Conservation (phyloP, 2,888 invertebrate species). For the Amorpha juglandis region DNA sequence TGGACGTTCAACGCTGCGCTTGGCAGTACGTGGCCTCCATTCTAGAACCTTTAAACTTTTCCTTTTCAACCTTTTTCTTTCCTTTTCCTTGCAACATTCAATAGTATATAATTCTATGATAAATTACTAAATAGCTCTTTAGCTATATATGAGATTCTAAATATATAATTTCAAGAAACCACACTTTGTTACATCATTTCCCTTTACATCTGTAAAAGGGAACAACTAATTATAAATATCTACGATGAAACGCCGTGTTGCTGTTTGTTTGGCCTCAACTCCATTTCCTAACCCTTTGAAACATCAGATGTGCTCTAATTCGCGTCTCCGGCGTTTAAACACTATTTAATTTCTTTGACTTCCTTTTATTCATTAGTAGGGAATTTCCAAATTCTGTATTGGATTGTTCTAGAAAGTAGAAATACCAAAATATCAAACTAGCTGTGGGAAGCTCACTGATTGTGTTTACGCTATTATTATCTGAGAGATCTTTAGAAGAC, state of each 20-base stretch:
- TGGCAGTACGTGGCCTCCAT: too few species aligned
- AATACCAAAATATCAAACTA: neutral
- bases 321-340: conserved; percentile 35
- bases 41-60: too few species aligned
- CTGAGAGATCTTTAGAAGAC: too few species aligned
- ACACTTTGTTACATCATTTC: conserved; percentile 16
- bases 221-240: conserved; percentile 21
- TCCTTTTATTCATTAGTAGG: neutral
- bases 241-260: conserved; percentile 30
- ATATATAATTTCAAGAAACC: conserved; percentile 9
- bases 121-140: neutral
- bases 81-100: too few species aligned
- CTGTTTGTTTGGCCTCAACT: conserved; percentile 27
- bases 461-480: too few species aligned
- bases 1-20: too few species aligned
- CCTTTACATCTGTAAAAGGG: conserved; percentile 12
- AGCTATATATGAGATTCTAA: neutral
- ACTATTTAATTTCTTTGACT: neutral
- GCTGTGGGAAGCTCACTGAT: too few species aligned
- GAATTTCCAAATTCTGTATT: neutral
- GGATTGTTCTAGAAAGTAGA: neutral
- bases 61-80: too few species aligned
- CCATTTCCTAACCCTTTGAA: conserved; percentile 61
- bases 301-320: conserved; percentile 55
- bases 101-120: neutral